Evolutionary conservation across 2,888 invertebrate species (phyloP), one percentile per base, ranked within the genome.

Genomic region (Apodemia duryi): DNA sequence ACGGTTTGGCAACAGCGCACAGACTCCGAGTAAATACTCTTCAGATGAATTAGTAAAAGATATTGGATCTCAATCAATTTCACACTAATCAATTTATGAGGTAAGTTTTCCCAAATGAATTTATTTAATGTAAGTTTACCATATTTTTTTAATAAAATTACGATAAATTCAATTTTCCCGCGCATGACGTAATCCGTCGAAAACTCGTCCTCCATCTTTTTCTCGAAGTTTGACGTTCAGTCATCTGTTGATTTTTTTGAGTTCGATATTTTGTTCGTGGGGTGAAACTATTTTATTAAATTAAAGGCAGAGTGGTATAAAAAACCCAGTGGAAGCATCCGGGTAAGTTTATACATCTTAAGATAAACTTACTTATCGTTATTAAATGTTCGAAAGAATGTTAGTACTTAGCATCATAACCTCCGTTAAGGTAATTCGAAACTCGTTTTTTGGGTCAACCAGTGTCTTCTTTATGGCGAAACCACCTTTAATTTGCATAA

Each of bases 1-100:
- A 77, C 88, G 76, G 85, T 83, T 84, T 89, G 91, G 89, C 91
- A 91, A 90, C 91, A 87, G 80, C 84, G 89, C 87, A 73, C 80
- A 75, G 82, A 84, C 74, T 86, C 81, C 72, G 84, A 85, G 73
- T 91, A 83, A 90, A 82, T 62, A 74, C 71, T 69, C 75, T 77
- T 74, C 85, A 78, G 75, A 90, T 90, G 90, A 82, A 79, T 84
- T 87, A 69, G 70, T 74, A 76, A 80, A 83, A 77, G 79, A 70
- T 71, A 76, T 82, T 77, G 78, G 79, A 81, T 79, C 78, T 73
- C 74, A 67, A 70, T 72, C 72, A 75, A 73, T 77, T 75, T 69
- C 75, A 83, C 83, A 80, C 77, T 68, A 66, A 72, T 67, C 68
- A 62, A 74, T 86, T 79, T 82, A 89, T 90, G 91, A 85, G 89